These are phyloP conservation scores for Oryzias woworae DNA, from an alignment of 2,113 vertebrate species.

Conservation along the genomic window DNA sequence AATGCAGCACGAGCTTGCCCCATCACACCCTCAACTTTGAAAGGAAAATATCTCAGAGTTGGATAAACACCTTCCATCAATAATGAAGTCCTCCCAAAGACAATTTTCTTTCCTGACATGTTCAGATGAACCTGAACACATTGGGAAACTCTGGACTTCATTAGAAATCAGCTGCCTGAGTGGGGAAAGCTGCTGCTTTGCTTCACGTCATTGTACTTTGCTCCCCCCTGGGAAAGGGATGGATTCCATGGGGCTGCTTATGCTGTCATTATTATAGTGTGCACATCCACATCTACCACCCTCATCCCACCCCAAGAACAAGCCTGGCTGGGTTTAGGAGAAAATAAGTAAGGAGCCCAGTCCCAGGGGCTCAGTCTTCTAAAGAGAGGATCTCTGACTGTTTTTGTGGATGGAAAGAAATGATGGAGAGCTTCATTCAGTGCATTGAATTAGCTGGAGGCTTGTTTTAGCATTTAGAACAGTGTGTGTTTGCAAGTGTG, in stretches of 20 bases:
- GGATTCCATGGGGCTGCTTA: conserved; percentile 40
- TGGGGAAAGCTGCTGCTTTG: conserved; percentile 41
- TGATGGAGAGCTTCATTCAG: conserved; percentile 14
- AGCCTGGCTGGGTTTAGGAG: conserved; percentile 19
- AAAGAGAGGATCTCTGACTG: conserved; percentile 33
- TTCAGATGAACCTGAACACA: conserved; percentile 45
- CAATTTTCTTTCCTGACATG: conserved; percentile 45
- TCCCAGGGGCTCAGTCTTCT: conserved; percentile 27
- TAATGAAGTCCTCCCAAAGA: conserved; percentile 41
- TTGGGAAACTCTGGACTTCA: conserved; percentile 6
- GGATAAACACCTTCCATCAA: conserved; percentile 52
- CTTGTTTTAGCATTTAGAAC: background rate
- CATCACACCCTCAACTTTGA: conserved; percentile 25
- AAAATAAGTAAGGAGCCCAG: conserved; percentile 47
- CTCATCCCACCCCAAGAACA: conserved; percentile 24
- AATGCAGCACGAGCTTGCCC: conserved; percentile 31
- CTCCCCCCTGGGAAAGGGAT: conserved; percentile 34
- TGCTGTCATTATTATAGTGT: conserved; percentile 58
- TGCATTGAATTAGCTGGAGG: conserved; percentile 2
- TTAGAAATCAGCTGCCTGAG: conserved; percentile 45
- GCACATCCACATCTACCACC: conserved; percentile 15
- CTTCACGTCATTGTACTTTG: conserved; percentile 49
- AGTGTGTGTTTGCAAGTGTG: background rate
- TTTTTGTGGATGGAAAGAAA: conserved; percentile 28
- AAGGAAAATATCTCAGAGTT: conserved; percentile 18